A percentile compares a stretch with the other conserved stretches of the same genome.
These are phyloP conservation scores for Drosophila maculinotata DNA, from an alignment of 2,888 invertebrate species.

Conservation along the genomic window DNA sequence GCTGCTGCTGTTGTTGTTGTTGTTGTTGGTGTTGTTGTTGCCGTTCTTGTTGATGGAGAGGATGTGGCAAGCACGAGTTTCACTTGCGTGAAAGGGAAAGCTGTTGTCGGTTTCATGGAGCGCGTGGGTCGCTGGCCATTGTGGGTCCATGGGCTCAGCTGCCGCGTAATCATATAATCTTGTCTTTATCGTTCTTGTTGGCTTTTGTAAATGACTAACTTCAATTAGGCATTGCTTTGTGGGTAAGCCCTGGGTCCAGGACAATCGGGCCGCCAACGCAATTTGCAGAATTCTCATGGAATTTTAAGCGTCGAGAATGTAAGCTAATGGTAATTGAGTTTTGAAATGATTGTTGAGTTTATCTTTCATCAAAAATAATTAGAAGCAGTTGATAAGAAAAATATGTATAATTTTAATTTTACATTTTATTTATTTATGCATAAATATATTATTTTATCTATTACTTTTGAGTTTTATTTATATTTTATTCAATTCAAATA, in stretches of 20 bases:
- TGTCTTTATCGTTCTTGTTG: conserved; percentile 29
- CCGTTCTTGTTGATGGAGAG: conserved; percentile 2
- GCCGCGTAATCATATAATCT: conserved; percentile 71
- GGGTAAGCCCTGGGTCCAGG: conserved; percentile 11
- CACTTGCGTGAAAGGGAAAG: conserved; percentile 51
- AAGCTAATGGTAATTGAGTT: conserved; percentile 1
- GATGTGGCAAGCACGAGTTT: conserved; percentile 56
- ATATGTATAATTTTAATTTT: no score
- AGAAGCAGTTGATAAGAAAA: no score
- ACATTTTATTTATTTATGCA: no score
- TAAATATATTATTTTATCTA: no score
- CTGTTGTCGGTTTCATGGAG: conserved; percentile 22
- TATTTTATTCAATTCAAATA: no score
- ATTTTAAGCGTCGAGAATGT: conserved; percentile 24
- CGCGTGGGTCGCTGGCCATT: conserved; percentile 20
- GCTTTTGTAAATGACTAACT: conserved; percentile 65
- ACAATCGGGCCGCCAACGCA: conserved; percentile 62
- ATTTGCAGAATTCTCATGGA: conserved; percentile 54
- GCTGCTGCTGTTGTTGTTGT: conserved; percentile 10
- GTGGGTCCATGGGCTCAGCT: conserved; percentile 24
- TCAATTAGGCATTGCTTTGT: conserved; percentile 56
- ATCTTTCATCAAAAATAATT: conserved; percentile 1
- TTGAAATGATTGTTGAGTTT: conserved; percentile 7
- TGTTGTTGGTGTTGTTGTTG: conserved; percentile 3
- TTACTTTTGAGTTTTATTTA: no score